Percentiles rank a stretch among this genome's conserved stretches.
Evolutionary conservation across 2,797 vertebrate species (phyloP).

Genomic region (Karalla daura): DNA sequence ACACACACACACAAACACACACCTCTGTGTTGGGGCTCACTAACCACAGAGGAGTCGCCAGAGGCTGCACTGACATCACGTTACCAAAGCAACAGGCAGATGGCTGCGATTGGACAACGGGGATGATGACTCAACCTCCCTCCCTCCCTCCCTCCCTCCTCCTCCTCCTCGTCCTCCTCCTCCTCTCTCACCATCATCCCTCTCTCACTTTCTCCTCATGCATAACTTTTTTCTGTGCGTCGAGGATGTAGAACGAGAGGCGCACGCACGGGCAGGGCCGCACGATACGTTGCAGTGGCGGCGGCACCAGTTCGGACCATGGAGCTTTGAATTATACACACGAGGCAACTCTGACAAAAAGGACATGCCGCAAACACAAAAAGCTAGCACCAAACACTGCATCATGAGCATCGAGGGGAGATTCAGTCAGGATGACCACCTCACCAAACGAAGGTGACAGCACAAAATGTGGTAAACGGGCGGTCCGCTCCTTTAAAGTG

Average conservation of each 20-base stretch:
- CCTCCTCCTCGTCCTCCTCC: slow-evolving; percentile 31
- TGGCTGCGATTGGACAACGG: slow-evolving; percentile 66
- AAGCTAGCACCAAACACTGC: not conserved
- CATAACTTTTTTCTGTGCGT: slow-evolving; percentile 63
- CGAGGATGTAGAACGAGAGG: slow-evolving; percentile 39
- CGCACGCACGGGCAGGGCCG: slow-evolving; percentile 7
- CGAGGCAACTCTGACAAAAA: too few species aligned
- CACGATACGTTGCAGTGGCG: not conserved
- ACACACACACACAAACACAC: slow-evolving; percentile 51
- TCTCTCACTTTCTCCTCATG: slow-evolving; percentile 49
- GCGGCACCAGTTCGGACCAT: not conserved
- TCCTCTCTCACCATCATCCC: slow-evolving; percentile 36
- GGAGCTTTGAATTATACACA: slow-evolving; percentile 15
- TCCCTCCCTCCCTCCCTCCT: slow-evolving; percentile 48
- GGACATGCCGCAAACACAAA: not conserved
- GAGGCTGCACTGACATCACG: slow-evolving; percentile 76
- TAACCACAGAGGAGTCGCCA: slow-evolving; percentile 69
- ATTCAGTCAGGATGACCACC: not conserved
- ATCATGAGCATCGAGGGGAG: not conserved
- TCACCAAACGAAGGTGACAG: not conserved
- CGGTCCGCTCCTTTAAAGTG: slow-evolving; percentile 37
- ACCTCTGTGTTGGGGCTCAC: slow-evolving; percentile 49
- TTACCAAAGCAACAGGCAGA: slow-evolving; percentile 82
- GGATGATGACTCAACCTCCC: slow-evolving; percentile 74
- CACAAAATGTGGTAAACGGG: slow-evolving; percentile 37